Base-by-base conservation (phyloP, 2,888 invertebrate species). In the Polydrusus tereticollis region DNA sequence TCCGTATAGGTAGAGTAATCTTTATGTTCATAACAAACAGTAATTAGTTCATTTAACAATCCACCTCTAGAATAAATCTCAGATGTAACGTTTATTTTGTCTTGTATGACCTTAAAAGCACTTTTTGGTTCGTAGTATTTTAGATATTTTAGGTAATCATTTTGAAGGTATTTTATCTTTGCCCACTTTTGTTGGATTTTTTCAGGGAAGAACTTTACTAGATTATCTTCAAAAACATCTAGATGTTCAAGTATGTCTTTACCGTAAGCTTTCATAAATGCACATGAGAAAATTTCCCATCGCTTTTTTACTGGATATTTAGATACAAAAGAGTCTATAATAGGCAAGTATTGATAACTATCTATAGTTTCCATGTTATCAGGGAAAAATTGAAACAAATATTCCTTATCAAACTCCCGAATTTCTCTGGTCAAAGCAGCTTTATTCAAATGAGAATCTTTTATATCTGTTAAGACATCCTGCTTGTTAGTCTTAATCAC, bases 31-130 rank as follows among this genome's bases (percentile, higher is more conserved):
- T 50, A 38, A 43, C 78, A 79, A 18, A 70, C 58, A n/a, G 72
- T 41, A 14, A 78, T 45, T 63, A 79, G 43, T 26, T 72, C 45
- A 4, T 65, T 65, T 8, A 79, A 45, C 3, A 74, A 62, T 7
- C n/a, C 12, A 14, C n/a, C 18, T 55, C 79, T 75, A 7, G 63
- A 38, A 12, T 14, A 29, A 59, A 67, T 75, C 21, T 75, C 68
- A 18, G 77, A 72, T 5, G 78, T 76, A 6, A 79, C 69, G 69
- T 78, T 78, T 16, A 79, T 77, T 67, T 71, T 77, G 38, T 78
- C 77, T 73, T 78, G 78, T 20, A 79, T 50, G 6, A 77, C 12
- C 8, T 72, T 18, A 57, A 79, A 72, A 18, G 75, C 75, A 41
- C 74, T 72, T 10, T 59, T 12, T 0, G 74, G 69, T 10, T 72